phyloP scores from a whole-genome alignment of 2,888 invertebrate species.

The Lymantria monacha region DNA sequence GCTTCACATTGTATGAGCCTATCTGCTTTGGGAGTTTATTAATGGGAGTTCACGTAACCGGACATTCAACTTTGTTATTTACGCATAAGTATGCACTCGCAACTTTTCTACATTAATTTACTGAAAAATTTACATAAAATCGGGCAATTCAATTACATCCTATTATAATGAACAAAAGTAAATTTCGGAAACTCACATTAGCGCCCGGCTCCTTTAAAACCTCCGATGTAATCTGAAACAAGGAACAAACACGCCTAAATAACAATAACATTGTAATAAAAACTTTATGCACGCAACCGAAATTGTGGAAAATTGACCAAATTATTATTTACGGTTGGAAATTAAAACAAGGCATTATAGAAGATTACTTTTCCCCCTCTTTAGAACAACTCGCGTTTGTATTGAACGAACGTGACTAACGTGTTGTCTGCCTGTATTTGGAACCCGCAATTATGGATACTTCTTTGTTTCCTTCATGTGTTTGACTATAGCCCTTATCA shows the following conservation, averaged over 20 bases:
- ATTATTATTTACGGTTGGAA: constrained; percentile 79
- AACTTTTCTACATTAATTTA: constrained; percentile 25
- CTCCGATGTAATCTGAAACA: constrained; percentile 80
- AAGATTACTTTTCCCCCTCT: constrained; percentile 71
- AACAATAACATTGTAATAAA: constrained; percentile 82
- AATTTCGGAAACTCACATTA: constrained; percentile 80
- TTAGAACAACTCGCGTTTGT: constrained; percentile 53
- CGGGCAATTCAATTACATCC: constrained; percentile 63
- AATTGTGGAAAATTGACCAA: constrained; percentile 81
- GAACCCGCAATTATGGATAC: constrained; percentile 26
- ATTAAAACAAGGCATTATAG: constrained; percentile 75
- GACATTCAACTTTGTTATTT: constrained; percentile 61
- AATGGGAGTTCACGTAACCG: constrained; percentile 46
- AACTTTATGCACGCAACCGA: constrained; percentile 80
- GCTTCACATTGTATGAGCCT: constrained; percentile 56
- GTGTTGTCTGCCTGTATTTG: constrained; percentile 36
- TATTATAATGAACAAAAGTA: constrained; percentile 66
- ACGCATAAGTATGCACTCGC: constrained; percentile 37
- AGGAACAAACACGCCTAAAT: constrained; percentile 82
- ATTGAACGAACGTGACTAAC: constrained; percentile 44
- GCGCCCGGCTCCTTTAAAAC: constrained; percentile 77
- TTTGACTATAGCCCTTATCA: constrained; percentile 20
- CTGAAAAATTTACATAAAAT: constrained; percentile 31
- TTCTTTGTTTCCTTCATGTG: constrained; percentile 17
- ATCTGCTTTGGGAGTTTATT: constrained; percentile 58